Evolutionary conservation across 2,113 vertebrate species (phyloP).

Genomic region (Loxodonta africana): DNA sequence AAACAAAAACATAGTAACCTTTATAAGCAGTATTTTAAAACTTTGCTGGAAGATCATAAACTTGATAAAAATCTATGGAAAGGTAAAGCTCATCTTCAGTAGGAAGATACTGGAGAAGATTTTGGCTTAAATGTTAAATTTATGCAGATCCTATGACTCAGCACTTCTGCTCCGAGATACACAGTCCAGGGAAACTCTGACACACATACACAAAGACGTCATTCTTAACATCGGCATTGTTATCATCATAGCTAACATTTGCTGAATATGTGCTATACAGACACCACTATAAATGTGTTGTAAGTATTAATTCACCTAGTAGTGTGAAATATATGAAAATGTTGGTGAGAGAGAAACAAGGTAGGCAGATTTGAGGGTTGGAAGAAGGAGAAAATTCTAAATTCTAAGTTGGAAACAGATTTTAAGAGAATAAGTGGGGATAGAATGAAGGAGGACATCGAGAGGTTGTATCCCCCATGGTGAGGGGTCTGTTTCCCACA

Average conservation of each 20-base stretch:
- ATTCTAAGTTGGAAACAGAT: not conserved
- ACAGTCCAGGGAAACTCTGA: not conserved
- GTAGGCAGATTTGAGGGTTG: not conserved
- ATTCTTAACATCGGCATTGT: not conserved
- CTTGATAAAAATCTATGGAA: not conserved
- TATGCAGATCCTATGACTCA: not conserved
- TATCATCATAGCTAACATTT: not conserved
- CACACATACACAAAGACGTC: not conserved
- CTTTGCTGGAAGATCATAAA: not conserved
- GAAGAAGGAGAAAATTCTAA: not conserved
- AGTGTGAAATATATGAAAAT: not conserved
- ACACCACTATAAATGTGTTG: not conserved
- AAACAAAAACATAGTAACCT: not conserved
- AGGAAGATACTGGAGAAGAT: not conserved
- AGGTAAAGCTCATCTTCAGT: not conserved
- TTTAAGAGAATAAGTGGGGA: not conserved
- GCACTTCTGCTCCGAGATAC: not conserved
- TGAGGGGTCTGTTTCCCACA: not conserved
- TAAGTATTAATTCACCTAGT: not conserved
- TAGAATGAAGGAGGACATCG: not conserved
- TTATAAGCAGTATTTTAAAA: not conserved
- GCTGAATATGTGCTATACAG: rapidly evolving
- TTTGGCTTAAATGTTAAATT: slow-evolving; percentile 28
- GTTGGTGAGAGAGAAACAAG: no score
- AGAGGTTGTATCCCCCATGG: not conserved